phyloP scores from a whole-genome alignment of 2,113 vertebrate genomes.

The Blennius ocellaris region DNA sequence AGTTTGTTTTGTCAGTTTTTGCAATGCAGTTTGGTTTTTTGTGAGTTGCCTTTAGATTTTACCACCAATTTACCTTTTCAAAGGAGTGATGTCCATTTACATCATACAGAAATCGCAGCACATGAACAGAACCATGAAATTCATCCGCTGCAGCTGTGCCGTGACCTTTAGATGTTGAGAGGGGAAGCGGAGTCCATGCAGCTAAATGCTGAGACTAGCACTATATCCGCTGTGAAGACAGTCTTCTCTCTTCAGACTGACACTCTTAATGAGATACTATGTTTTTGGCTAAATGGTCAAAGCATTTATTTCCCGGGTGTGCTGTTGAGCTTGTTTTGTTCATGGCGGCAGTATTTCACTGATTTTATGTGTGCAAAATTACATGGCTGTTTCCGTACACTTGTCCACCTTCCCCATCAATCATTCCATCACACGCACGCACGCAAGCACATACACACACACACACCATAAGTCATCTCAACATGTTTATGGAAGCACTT shows the following conservation, averaged over 20 bases:
- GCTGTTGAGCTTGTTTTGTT: conserved; percentile 63
- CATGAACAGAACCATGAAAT: background rate
- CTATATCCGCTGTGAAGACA: conserved; percentile 53
- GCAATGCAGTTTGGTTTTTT: no score
- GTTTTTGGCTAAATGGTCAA: conserved; percentile 70
- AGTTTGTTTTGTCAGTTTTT: no score
- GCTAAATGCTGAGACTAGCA: conserved; percentile 59
- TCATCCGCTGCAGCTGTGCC: no score
- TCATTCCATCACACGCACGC: conserved; percentile 55
- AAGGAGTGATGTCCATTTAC: background rate
- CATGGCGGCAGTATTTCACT: conserved; percentile 57
- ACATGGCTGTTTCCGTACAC: conserved; percentile 59
- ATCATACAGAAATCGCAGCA: conserved; percentile 8
- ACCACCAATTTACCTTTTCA: no score
- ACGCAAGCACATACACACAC: conserved; percentile 18
- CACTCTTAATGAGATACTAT: conserved; percentile 72
- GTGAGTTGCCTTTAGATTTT: no score
- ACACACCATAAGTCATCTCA: conserved; percentile 68
- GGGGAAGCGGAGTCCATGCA: conserved; percentile 38
- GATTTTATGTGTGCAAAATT: conserved; percentile 67
- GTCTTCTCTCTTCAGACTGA: conserved; percentile 39
- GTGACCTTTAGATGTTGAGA: background rate
- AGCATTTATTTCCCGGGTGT: conserved; percentile 73
- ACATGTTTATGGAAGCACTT: conserved; percentile 71
- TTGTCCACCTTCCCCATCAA: conserved; percentile 51